These are phyloP conservation scores for Eurytoma californica DNA, from an alignment of 2,888 invertebrate species.

Conservation along the genomic window DNA sequence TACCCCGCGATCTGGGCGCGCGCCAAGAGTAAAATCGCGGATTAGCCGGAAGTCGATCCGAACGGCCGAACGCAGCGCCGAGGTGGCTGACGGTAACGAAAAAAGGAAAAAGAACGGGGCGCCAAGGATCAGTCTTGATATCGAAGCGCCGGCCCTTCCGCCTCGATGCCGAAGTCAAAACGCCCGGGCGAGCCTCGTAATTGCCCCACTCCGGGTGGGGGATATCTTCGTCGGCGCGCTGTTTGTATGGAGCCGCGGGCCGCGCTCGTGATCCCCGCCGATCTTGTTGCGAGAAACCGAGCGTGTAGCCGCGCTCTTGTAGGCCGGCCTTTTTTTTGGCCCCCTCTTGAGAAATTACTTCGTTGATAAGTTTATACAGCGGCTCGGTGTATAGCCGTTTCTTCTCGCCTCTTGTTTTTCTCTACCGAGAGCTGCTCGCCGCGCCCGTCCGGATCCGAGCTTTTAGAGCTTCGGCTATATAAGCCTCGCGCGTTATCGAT, in stretches of 20 bases:
- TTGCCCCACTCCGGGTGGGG: slow-evolving; percentile 1
- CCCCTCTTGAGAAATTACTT: background rate
- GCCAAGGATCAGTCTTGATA: slow-evolving; percentile 18
- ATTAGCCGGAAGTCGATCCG: background rate
- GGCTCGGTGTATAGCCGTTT: background rate
- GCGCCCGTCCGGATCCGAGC: no score
- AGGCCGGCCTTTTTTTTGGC: background rate
- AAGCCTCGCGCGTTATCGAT: no score
- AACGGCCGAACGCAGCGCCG: background rate
- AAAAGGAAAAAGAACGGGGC: background rate
- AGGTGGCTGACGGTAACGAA: no score
- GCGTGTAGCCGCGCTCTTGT: background rate
- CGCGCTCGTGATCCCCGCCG: background rate
- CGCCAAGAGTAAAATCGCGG: no score
- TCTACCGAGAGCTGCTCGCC: no score
- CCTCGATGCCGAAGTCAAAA: slow-evolving; percentile 28
- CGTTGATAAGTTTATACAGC: background rate
- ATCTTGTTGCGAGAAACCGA: background rate
- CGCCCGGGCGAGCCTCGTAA: slow-evolving; percentile 31
- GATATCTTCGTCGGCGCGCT: background rate
- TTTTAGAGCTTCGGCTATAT: no score
- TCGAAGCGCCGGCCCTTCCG: slow-evolving; percentile 18
- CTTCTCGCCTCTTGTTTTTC: no score
- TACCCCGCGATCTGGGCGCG: no score
- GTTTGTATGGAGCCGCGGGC: background rate